A percentile compares a stretch with the other conserved stretches of the same genome.
phyloP scores from a whole-genome alignment of 2,113 vertebrate species.

The Apaloderma vittatum region DNA sequence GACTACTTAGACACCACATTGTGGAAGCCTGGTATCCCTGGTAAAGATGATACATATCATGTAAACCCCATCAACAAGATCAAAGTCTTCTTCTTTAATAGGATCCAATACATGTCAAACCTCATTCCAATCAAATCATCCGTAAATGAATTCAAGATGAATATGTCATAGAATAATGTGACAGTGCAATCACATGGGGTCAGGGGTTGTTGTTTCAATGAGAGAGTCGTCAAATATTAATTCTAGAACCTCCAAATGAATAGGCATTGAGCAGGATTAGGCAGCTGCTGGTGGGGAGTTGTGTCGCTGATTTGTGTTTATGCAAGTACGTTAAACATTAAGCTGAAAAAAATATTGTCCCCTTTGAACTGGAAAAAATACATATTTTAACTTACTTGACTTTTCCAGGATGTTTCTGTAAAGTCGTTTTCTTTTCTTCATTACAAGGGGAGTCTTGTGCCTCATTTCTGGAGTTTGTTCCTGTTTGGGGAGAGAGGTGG shows the following conservation, averaged over 20 bases:
- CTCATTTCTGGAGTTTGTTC: conserved; percentile 78
- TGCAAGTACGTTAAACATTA: conserved; percentile 74
- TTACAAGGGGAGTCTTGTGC: conserved; percentile 76
- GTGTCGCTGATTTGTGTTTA: conserved; percentile 79
- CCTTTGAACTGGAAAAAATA: conserved; percentile 49
- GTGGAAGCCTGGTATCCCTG: conserved; percentile 81
- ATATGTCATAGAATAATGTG: conserved; percentile 88
- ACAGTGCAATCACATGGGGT: conserved; percentile 85
- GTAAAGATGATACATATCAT: conserved; percentile 86
- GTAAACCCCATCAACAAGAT: conserved; percentile 86
- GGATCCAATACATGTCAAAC: conserved; percentile 85
- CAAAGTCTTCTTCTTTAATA: conserved; percentile 84
- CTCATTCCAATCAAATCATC: conserved; percentile 87
- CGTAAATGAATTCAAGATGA: conserved; percentile 88
- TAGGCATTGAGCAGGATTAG: conserved; percentile 81
- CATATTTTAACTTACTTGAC: conserved; percentile 81
- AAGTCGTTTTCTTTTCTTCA: conserved; percentile 80
- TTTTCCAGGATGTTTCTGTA: conserved; percentile 79
- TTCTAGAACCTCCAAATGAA: conserved; percentile 83
- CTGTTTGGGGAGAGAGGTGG: conserved; percentile 68
- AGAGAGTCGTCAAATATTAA: conserved; percentile 88
- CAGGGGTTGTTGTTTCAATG: conserved; percentile 85
- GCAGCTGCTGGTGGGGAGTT: conserved; percentile 74
- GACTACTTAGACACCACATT: conserved; percentile 78
- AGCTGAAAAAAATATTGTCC: conserved; percentile 60